A percentile compares a stretch with the other conserved stretches of the same genome.
phyloP scores from a whole-genome alignment of 2,113 vertebrate genomes.

The Cariama cristata region DNA sequence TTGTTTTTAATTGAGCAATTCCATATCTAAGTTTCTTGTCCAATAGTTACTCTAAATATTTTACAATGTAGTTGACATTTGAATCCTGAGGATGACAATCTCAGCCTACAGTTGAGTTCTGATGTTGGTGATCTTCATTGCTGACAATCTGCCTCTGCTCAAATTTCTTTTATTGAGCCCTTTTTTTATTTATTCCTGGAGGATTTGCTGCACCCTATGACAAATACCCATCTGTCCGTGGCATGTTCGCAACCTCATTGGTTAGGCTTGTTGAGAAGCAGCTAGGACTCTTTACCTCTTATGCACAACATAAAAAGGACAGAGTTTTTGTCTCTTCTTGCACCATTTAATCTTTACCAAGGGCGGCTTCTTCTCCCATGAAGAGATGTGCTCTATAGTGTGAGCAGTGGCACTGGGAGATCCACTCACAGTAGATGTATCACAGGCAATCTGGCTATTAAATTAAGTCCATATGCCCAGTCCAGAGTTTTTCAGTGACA shows the following conservation, averaged over 20 bases:
- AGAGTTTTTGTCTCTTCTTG: neutral
- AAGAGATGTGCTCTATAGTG: neutral
- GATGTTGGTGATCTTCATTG: neutral
- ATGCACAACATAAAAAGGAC: neutral
- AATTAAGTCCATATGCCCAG: neutral
- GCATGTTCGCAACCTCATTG: neutral
- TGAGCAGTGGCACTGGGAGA: neutral
- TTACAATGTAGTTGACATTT: neutral
- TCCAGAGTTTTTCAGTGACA: neutral
- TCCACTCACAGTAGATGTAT: neutral
- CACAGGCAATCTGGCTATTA: neutral
- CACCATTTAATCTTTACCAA: neutral
- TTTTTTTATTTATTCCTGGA: neutral
- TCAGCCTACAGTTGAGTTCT: neutral
- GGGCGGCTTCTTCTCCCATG: neutral
- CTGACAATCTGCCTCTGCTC: neutral
- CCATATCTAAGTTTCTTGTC: neutral
- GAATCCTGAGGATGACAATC: neutral
- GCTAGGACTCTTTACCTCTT: neutral
- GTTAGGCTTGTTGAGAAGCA: neutral
- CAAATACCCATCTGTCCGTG: neutral
- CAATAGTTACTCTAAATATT: neutral
- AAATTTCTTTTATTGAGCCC: neutral
- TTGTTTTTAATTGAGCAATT: neutral
- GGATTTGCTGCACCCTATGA: neutral